Base-by-base conservation (phyloP, 2,797 vertebrate species). In the Coluber constrictor region DNA sequence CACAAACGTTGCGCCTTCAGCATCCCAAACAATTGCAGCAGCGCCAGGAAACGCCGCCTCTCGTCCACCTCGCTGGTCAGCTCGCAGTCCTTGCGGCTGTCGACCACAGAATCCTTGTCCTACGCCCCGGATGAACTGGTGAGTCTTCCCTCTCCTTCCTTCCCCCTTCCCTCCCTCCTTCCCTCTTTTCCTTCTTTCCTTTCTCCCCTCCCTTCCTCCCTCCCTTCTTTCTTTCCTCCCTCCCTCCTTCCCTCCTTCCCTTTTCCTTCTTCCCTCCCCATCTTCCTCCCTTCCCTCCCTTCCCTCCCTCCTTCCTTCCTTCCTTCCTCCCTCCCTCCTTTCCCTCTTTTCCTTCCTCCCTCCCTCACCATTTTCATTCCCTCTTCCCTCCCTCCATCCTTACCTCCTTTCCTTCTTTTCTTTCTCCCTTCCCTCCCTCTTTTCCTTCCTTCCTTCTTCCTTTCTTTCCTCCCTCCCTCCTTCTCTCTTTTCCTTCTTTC, bases 1-100 rank as follows among this genome's bases (percentile, higher is more conserved):
- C 99, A 99, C 96, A 99, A 99, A 91, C 98, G 99, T 86, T 99
- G 99, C 2, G 99, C 99, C 47, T 99, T 99, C 97, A 99, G 98
- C 96, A 99, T 99, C 94, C 99, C 99, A 0, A 99, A 99, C 96
- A 99, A 99, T 97, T 99, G 99, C 97, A 99, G 98, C 0, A 98
- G 98, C 0, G 98, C 98, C 0, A 98, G 98, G 1, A 99, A 99
- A 87, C 96, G 99, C 1, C 98, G 98, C 7, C 97, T 99, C 88
- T 99, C 98, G 20, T 98, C 98, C 96, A 98, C 98, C 0, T 99
- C 98, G 0, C 97, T 99, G 94, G 98, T 97, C 96, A 98, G 98
- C 95, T 98, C 97, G 88, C 98, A 98, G 93, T 98, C 98, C 0
- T 97, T 98, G 91, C 98, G 98, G 70, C 98, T 98, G 4, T 98